A percentile compares a stretch with the other conserved stretches of the same genome.
phyloP scores from a whole-genome alignment of 2,113 vertebrate species.

The Amazona guildingii region DNA sequence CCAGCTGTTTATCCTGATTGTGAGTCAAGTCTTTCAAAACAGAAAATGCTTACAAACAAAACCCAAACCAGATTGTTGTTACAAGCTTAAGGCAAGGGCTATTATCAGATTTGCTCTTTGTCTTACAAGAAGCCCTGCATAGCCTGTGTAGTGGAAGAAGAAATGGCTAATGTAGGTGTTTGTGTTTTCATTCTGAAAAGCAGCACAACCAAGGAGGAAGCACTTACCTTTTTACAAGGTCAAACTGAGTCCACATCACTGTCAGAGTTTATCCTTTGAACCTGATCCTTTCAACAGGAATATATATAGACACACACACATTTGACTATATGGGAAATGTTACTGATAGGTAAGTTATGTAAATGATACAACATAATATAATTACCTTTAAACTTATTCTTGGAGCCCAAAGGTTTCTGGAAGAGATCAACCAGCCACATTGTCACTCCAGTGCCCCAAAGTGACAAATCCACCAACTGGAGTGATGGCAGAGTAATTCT shows the following conservation, averaged over 20 bases:
- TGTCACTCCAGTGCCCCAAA: background rate
- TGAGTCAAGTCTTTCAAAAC: background rate
- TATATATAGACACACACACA: conserved; percentile 9
- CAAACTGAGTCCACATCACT: background rate
- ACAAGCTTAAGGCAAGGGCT: background rate
- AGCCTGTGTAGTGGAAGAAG: background rate
- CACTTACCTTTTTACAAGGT: background rate
- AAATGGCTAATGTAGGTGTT: background rate
- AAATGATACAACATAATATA: background rate
- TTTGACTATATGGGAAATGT: conserved; percentile 31
- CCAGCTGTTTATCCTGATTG: background rate
- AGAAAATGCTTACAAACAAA: background rate
- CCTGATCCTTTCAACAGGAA: background rate
- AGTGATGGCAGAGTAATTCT: background rate
- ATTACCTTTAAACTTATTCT: conserved; percentile 13
- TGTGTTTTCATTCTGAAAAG: background rate
- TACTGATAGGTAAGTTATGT: conserved; percentile 44
- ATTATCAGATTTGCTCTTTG: background rate
- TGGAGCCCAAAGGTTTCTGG: conserved; percentile 4
- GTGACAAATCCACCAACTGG: background rate
- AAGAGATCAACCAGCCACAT: conserved; percentile 13
- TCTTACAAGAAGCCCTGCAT: background rate
- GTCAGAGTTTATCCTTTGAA: conserved; percentile 32
- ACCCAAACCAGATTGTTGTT: background rate
- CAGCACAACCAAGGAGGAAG: background rate